Evolutionary conservation across 2,888 invertebrate species (phyloP), one percentile per base, ranked within the genome.

Genomic region (Mythimna pallens): DNA sequence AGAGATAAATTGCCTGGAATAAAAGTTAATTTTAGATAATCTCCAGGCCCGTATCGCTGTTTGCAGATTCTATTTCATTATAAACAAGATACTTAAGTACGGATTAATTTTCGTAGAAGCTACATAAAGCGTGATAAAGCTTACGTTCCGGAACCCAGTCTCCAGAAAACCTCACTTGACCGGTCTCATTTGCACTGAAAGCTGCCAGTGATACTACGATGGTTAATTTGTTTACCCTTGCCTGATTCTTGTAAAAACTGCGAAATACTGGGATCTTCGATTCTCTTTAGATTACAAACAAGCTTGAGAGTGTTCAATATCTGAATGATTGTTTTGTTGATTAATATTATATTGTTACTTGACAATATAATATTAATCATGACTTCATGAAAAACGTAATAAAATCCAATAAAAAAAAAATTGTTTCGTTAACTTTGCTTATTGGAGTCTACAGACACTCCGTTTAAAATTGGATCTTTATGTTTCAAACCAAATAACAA

Each of bases 111-210:
- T 52, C 10, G 20, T 3, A 43, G 10, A 20, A 30, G 22, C 30
- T 20, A 40, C 50, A n/a, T 58, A 50, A 20, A 30, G n/a, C 50
- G n/a, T n/a, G 50, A 30, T 58, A 40, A 30, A 30, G n/a, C 25
- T 58, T n/a, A 50, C 17, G 17, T n/a, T 70, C 9, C 50, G 36
- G 50, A 71, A 58, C 70, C 50, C 52, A 52, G 20, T 17, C 36
- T 25, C 20, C 34, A 58, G 36, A 25, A 50, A 58, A 36, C 59
- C 52, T 14, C 22, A 43, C 40, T 59, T 71, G 22, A 34, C 40
- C 30, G 59, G 52, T 71, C 7, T 59, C 12, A 59, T 52, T 43
- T 59, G 40, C 40, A 22, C 50, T 71, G 58, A 62, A 72, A 71
- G 43, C 72, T 54, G 20, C 62, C 20, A 43, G 43, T 43, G 5